Conservation (phyloP, 2,113 vertebrate species). For the Oreochromis tanganicae region DNA sequence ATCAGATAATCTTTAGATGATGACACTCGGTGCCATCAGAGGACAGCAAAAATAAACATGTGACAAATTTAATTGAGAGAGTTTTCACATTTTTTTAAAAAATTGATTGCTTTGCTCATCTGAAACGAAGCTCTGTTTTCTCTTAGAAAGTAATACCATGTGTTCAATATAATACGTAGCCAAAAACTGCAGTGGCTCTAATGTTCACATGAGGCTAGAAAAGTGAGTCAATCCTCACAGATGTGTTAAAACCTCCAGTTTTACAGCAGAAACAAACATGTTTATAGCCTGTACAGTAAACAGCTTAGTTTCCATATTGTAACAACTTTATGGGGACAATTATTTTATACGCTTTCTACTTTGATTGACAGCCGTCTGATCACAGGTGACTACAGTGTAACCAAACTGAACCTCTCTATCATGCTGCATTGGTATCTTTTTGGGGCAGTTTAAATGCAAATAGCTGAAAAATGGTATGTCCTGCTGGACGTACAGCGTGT, state of each 20-base stretch:
- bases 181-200: rapidly evolving
- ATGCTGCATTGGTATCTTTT: rapidly evolving
- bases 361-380: rapidly evolving
- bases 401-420: not conserved
- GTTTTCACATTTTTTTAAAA: not conserved
- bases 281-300: rapidly evolving
- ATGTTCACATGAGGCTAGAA: not conserved
- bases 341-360: not conserved
- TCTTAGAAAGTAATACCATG: not conserved
- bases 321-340: not conserved
- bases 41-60: not conserved
- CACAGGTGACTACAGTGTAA: rapidly evolving
- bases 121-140: rapidly evolving
- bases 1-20: rapidly evolving
- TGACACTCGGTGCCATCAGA: not conserved
- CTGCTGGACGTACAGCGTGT: too few species aligned
- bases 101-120: not conserved
- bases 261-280: not conserved
- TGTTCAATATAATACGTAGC: not conserved
- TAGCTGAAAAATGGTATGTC: too few species aligned
- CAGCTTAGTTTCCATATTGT: not conserved
- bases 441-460: not conserved
- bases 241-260: not conserved
- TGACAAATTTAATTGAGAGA: not conserved
- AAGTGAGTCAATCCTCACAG: not conserved